Base-by-base conservation (phyloP, 2,888 invertebrate species). In the Cheilosia soror region DNA sequence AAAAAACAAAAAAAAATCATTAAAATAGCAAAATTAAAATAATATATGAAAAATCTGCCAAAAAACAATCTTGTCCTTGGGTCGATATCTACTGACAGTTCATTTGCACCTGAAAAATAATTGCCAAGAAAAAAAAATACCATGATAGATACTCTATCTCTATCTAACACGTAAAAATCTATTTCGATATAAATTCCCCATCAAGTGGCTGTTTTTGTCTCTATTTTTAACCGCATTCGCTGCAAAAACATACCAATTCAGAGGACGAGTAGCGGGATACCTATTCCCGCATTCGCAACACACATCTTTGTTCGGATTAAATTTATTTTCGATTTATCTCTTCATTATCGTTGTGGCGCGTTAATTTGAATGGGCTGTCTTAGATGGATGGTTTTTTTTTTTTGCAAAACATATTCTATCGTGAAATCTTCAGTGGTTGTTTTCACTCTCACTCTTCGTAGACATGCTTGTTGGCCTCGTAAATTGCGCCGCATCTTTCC, bases 201-300 rank as follows among this genome's bases (percentile, higher is more conserved):
- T n/a, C 44, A 47, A 47, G 44, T 47, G 44, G 44, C 44, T 15
- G 44, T 15, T 47, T 47, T 15, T 6, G n/a, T 47, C n/a, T n/a
- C 15, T 47, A 47, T 47, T 47, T 47, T 47, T 20, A 47, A n/a
- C 44, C 7, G 1, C 7, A 20, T 20, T 20, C 15, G 15, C 15
- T 20, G 20, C 5, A n/a, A 44, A 13, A 44, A 44, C 6, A 6
- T 15, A 44, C 5, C n/a, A 6, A 15, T 47, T 15, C 4, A 9
- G 11, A 11, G 37, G 37, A 37, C 37, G 11, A 37, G 37, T 20
- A 20, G 20, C 20, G 20, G 20, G 20, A 20, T 20, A 20, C 20
- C 9, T 37, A 11, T 11, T 47, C 7, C 7, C n/a, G 15, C 1
- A 47, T 15, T 47, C n/a, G 7, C n/a, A 15, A 4, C n/a, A 15